A percentile compares a stretch with the other conserved stretches of the same genome.
Conservation (phyloP, 2,797 vertebrate species). For the Artibeus lituratus region DNA sequence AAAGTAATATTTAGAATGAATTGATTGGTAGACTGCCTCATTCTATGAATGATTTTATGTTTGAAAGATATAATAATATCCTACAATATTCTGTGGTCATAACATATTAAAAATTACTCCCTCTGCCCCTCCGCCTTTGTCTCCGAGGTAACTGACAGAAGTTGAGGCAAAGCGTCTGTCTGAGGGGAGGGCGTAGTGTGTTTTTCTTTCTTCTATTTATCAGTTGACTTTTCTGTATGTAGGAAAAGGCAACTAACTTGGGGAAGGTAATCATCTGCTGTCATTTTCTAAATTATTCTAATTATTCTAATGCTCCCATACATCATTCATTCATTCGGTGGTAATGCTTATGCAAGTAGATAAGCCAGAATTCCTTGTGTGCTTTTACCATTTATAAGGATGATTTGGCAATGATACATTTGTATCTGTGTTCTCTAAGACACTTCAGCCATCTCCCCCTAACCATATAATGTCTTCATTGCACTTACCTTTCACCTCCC, state of each 20-base stretch:
- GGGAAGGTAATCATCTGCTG: background rate
- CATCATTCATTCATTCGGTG: background rate
- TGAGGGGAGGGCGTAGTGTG: background rate
- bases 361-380: slow-evolving; percentile 5
- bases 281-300: slow-evolving; percentile 34
- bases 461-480: background rate
- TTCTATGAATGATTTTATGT: slow-evolving; percentile 28
- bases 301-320: background rate
- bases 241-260: background rate
- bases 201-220: background rate
- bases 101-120: background rate
- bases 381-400: slow-evolving; percentile 10
- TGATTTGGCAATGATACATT: background rate
- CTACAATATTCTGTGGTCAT: background rate
- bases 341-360: background rate
- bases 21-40: background rate
- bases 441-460: background rate
- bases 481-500: background rate
- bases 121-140: background rate
- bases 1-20: slow-evolving; percentile 12
- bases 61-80: background rate
- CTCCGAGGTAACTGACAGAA: background rate
- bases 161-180: background rate
- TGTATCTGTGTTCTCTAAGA: background rate
- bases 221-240: background rate